phyloP scores from a whole-genome alignment of 2,888 invertebrate genomes.

The Drosophila borborema region DNA sequence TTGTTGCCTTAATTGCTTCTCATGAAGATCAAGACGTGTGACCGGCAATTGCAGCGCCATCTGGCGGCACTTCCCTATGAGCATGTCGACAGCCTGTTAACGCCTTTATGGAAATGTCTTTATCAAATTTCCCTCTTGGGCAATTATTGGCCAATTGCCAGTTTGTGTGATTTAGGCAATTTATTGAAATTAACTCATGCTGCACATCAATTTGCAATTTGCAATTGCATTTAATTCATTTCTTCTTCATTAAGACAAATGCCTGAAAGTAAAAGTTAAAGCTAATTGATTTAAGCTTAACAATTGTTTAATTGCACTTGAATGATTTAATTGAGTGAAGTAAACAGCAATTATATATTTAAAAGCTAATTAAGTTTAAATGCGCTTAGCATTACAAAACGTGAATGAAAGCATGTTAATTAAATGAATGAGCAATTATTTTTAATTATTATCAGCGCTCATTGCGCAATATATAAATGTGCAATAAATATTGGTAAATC shows the following conservation, averaged over 20 bases:
- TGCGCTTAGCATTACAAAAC: background rate
- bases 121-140: background rate
- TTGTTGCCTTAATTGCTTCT: conserved; percentile 3
- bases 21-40: conserved; percentile 4
- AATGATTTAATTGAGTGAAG: background rate
- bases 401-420: background rate
- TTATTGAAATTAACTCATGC: background rate
- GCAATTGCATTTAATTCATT: background rate
- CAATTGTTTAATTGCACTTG: conserved; percentile 3
- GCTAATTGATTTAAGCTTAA: conserved; percentile 1
- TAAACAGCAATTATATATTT: background rate
- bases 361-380: background rate
- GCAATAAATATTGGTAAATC: background rate
- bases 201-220: background rate
- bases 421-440: background rate
- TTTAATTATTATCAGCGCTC: background rate
- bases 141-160: background rate
- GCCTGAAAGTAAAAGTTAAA: conserved; percentile 33
- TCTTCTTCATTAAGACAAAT: background rate
- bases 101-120: conserved; percentile 4
- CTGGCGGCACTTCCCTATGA: conserved; percentile 18
- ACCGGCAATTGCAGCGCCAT: conserved; percentile 34
- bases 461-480: background rate
- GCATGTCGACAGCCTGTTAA: conserved; percentile 2
- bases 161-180: background rate